Evolutionary conservation across 2,888 invertebrate genomes (phyloP), one percentile per base, ranked within the genome.

Genomic region (Marronus borbonicus): DNA sequence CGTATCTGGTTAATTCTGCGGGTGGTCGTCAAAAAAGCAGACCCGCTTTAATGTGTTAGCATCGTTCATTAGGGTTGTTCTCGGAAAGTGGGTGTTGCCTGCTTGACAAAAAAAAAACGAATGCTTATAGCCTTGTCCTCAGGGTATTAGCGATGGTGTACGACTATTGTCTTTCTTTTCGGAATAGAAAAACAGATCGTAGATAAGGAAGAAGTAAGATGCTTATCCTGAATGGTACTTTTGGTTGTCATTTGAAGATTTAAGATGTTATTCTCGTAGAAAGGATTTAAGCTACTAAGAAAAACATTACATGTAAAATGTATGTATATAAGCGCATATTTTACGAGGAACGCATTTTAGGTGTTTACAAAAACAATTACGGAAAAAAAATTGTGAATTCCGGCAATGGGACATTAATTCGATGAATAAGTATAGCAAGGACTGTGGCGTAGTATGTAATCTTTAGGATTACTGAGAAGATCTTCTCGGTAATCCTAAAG

Each of bases 1-100:
- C 52, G n/a, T 70, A 70, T 70, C 70, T 39, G 70, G 70, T 55
- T 58, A 58, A 55, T 70, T 55, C 70, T 55, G 39, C 70, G 70
- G 70, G 70, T 70, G 70, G 70, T 70, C 70, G 31, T 52, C 17
- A 39, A 31, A 70, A 70, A 70, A 39, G 36, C 36, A 28, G 58
- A 58, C 70, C n/a, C 55, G 55, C 55, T 58, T 70, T 70, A 39
- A 20, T 39, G 24, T 55, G 70, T 36, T 58, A 55, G 55, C 55
- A 17, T 70, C 58, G 55, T 39, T 70, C 70, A 70, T 70, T 70
- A 70, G 58, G 70, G 70, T 36, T 70, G 55, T 70, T 70, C 70
- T 36, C 36, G 39, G 70, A 70, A 55, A 70, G 70, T 70, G 70
- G 70, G 70, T 39, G 55, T 36, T 70, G 70, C 36, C 52, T 55